Conservation (phyloP, 2,113 vertebrate genomes). For the Proteles cristata region DNA sequence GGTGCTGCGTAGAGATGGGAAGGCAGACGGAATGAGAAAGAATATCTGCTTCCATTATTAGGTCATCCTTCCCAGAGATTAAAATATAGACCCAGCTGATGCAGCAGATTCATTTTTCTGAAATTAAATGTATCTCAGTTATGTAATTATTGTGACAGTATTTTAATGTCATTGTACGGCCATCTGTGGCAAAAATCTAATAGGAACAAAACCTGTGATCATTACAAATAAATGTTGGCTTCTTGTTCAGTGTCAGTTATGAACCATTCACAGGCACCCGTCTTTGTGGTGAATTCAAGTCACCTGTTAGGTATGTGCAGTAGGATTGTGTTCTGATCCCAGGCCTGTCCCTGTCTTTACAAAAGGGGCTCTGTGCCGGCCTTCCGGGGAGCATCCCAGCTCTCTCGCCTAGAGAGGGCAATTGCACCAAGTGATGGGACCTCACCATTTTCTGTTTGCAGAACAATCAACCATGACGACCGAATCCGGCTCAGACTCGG, state of each 20-base stretch:
- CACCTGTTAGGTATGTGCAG: fast-evolving
- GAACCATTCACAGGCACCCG: fast-evolving
- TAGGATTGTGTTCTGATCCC: not conserved
- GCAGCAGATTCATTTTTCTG: not conserved
- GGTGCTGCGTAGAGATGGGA: not conserved
- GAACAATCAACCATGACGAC: constrained; percentile 97
- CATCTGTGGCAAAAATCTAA: not conserved
- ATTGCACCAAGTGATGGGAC: not conserved
- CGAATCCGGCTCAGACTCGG: constrained; percentile 93
- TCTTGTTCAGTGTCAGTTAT: not conserved
- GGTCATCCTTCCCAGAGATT: not conserved
- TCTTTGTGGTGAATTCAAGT: not conserved
- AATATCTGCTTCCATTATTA: not conserved
- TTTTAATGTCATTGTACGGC: not conserved
- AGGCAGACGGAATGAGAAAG: not conserved
- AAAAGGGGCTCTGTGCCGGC: not conserved
- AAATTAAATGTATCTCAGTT: not conserved
- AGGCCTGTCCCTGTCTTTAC: too few species aligned
- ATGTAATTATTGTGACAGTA: not conserved
- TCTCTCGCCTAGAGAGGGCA: fast-evolving
- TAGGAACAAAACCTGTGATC: not conserved
- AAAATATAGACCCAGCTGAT: not conserved
- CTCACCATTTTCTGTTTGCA: constrained; percentile 80
- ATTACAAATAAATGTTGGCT: not conserved
- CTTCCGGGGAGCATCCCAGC: fast-evolving